These are phyloP conservation scores for Lophius americanus DNA, from an alignment of 2,797 vertebrate genomes.

Conservation along the genomic window DNA sequence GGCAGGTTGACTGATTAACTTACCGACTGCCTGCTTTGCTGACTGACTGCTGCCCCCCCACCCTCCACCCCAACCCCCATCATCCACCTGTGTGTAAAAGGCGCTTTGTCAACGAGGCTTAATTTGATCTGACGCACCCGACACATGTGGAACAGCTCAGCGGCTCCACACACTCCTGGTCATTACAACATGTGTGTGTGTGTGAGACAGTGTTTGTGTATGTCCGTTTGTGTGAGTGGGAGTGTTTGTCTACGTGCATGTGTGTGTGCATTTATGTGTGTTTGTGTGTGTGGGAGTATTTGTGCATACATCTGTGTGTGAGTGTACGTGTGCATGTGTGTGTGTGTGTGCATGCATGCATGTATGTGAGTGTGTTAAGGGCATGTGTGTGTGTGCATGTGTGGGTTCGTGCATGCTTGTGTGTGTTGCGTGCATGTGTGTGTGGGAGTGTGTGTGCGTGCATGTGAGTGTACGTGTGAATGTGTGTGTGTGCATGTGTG, in stretches of 20 bases:
- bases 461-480: too few relatives aligned
- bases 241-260: constrained; percentile 1
- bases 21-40: constrained; percentile 57
- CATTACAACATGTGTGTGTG: constrained; percentile 49
- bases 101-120: constrained; percentile 79
- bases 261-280: background rate
- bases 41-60: constrained; percentile 52
- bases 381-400: background rate
- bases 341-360: constrained; percentile 25
- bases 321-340: constrained; percentile 22
- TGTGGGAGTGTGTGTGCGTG: constrained; percentile 10
- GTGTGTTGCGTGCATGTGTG: constrained; percentile 28
- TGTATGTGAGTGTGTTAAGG: background rate
- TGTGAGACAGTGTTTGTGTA: constrained; percentile 24
- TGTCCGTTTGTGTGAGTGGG: background rate
- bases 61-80: constrained; percentile 28
- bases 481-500: constrained; percentile 30
- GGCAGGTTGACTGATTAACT: constrained; percentile 62
- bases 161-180: constrained; percentile 63
- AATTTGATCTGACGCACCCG: constrained; percentile 81
- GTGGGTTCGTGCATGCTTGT: constrained; percentile 20
- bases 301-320: constrained; percentile 21
- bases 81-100: constrained; percentile 82
- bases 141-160: constrained; percentile 86
- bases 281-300: constrained; percentile 22